These are phyloP conservation scores for Falcaria lacertinaria DNA, from an alignment of 2,888 invertebrate species.

Conservation along the genomic window DNA sequence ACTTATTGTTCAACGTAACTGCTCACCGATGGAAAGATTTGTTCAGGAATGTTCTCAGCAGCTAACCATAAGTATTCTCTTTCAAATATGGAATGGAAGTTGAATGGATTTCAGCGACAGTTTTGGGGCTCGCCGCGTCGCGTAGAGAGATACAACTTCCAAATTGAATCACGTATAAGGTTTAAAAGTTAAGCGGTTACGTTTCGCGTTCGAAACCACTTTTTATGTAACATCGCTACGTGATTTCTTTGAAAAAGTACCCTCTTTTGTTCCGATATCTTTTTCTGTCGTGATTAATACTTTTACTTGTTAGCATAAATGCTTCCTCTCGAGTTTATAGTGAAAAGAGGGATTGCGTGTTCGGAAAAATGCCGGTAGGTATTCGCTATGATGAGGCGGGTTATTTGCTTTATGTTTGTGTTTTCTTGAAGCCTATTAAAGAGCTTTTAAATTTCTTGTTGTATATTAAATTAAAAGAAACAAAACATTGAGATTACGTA, in stretches of 20 bases:
- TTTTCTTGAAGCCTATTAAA: no score
- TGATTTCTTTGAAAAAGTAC: conserved; percentile 59
- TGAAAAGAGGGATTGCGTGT: conserved; percentile 8
- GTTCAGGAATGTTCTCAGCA: conserved; percentile 31
- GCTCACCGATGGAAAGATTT: conserved; percentile 20
- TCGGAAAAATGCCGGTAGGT: not conserved
- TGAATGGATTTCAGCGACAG: conserved; percentile 63
- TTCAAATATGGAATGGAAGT: conserved; percentile 62
- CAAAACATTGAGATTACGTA: no score
- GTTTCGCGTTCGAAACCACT: conserved; percentile 65
- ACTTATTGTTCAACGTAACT: conserved; percentile 2
- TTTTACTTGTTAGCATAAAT: conserved; percentile 54
- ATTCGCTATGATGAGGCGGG: not conserved
- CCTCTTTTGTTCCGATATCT: conserved; percentile 57
- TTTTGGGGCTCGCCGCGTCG: conserved; percentile 51
- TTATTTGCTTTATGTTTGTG: no score
- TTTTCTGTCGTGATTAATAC: conserved; percentile 37
- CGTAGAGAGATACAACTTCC: conserved; percentile 62
- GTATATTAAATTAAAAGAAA: no score
- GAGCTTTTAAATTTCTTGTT: no score
- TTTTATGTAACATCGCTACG: conserved; percentile 66
- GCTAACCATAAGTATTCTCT: conserved; percentile 38
- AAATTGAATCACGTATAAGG: conserved; percentile 78
- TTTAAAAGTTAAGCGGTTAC: conserved; percentile 77
- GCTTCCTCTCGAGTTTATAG: conserved; percentile 39